phyloP scores from a whole-genome alignment of 2,888 invertebrate genomes.

The Rapana venosa region DNA sequence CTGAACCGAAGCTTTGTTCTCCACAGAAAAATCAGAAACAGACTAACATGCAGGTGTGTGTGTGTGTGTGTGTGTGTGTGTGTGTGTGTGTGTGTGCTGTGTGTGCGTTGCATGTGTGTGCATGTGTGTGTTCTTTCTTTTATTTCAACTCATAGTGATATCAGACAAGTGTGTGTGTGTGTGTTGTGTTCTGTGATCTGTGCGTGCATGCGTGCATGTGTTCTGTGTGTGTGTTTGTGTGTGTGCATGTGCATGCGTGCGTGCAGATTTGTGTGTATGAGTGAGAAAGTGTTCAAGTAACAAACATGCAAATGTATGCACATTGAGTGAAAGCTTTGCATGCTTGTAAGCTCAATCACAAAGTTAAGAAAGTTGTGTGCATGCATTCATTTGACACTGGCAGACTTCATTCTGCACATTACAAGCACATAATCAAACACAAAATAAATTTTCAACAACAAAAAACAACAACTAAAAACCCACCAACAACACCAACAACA shows the following conservation, averaged over 20 bases:
- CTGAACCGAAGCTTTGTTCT: background rate
- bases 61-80: background rate
- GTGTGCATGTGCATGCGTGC: background rate
- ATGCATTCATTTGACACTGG: background rate
- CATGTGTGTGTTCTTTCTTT: no score
- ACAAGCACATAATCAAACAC: no score
- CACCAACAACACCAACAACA: background rate
- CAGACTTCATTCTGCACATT: background rate
- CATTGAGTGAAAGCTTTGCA: background rate
- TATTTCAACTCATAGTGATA: no score
- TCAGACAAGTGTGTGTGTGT: no score
- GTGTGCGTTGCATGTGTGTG: background rate
- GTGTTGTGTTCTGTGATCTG: no score
- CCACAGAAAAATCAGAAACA: background rate
- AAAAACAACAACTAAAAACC: no score
- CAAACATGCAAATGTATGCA: no score
- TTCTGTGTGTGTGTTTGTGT: background rate
- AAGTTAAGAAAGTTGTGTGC: background rate
- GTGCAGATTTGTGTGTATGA: no score
- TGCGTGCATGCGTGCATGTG: no score
- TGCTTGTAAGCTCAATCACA: background rate
- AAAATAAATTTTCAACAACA: no score
- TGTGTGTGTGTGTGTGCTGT: background rate
- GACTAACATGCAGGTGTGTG: background rate
- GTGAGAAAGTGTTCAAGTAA: no score